phyloP scores from a whole-genome alignment of 2,113 vertebrate species.

The Hirundichthys speculiger region DNA sequence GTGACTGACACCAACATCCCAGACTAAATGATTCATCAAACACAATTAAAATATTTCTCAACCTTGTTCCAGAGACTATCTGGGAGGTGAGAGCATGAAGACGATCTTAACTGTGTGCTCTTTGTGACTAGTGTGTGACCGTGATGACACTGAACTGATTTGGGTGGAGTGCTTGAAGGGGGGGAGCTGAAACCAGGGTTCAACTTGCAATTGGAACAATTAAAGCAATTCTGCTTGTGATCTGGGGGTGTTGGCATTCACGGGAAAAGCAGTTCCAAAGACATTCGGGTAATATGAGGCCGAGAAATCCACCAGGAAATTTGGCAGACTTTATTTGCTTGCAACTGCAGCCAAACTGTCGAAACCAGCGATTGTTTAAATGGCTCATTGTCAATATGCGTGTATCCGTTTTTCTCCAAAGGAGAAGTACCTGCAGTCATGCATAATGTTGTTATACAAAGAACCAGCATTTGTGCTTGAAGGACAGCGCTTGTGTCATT shows the following conservation, averaged over 20 bases:
- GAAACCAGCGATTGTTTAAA: slow-evolving; percentile 2
- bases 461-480: not conserved
- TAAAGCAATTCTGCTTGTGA: slow-evolving; percentile 20
- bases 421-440: slow-evolving; percentile 18
- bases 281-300: slow-evolving; percentile 23
- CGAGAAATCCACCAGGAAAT: slow-evolving; percentile 13
- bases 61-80: no score
- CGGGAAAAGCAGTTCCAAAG: slow-evolving; percentile 4
- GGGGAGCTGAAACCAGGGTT: slow-evolving; percentile 19
- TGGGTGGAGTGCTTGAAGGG: not conserved
- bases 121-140: slow-evolving; percentile 4
- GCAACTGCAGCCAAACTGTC: slow-evolving; percentile 1
- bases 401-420: slow-evolving; percentile 1
- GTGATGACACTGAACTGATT: slow-evolving; percentile 33
- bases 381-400: not conserved
- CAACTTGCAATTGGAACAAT: slow-evolving; percentile 1
- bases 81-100: slow-evolving; percentile 27
- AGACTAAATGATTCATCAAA: no score
- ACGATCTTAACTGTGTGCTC: no score
- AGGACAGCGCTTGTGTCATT: not conserved
- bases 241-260: not conserved
- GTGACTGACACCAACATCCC: no score
- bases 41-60: no score
- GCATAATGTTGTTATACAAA: not conserved
- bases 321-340: slow-evolving; percentile 1